Evolutionary conservation across 1,140 invertebrate genomes (phyloP), one percentile per base, ranked within the genome.

Genomic region (Drosophila mojavensis): DNA sequence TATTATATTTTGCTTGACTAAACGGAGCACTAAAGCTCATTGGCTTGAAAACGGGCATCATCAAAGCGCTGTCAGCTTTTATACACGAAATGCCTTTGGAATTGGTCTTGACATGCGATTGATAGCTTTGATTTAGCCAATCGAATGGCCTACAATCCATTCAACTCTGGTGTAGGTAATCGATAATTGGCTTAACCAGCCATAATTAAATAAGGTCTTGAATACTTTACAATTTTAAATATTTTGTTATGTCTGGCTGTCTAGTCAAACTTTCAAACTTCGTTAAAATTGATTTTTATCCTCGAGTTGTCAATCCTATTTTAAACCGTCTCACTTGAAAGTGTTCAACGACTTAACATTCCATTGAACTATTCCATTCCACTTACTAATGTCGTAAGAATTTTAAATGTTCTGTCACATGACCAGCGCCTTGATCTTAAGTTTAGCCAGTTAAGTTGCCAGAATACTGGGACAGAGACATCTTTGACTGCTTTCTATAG

Each of bases 1-100:
- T 33, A 5, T 33, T 33, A 33, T 33, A 33, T 7, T 33, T 33
- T 10, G 6, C 24, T 26, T 41, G 10, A 9, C 17, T 56, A 24
- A 13, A 41, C 41, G 48, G 45, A 7, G 53, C 55, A 54, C 48
- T 48, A 43, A 53, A 54, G n/a, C 45, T 54, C 78, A 78, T 74
- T 64, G 69, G 50, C 47, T 56, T 69, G 56, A 63, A 58, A 81
- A 80, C 80, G 62, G 55, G 66, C 73, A 47, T 62, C 78, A 72
- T 76, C 67, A 76, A 80, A 80, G 70, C 72, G 78, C 64, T 80
- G 78, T 75, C 72, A 80, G 55, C 66, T 45, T 33, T 6, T 55
- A 66, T 66, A 60, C 58, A 60, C 54, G 65, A 65, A 80, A 80
- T 39, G 17, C 15, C n/a, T 36, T 55, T 10, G 9, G 28, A 28